Conservation (phyloP, 2,113 vertebrate genomes). For the Castor canadensis region DNA sequence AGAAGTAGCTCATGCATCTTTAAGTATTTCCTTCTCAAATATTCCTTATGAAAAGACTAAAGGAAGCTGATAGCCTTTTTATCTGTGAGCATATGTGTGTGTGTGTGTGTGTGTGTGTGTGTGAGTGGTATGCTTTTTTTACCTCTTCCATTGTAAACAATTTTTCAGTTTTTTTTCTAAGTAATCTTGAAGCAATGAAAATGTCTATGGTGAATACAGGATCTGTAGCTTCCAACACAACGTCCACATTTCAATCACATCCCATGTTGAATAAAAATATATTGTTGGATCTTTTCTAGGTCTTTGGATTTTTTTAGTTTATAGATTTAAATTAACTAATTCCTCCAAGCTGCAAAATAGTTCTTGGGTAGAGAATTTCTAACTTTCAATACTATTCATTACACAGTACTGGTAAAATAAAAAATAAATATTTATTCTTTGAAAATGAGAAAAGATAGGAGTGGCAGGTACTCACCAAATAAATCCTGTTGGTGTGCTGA, state of each 20-base stretch:
- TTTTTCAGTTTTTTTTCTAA: slow-evolving; percentile 5
- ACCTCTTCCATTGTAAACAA: neutral
- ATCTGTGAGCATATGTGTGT: neutral
- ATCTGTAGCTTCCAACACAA: neutral
- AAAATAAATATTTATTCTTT: neutral
- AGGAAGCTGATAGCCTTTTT: neutral
- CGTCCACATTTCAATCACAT: slow-evolving; percentile 7
- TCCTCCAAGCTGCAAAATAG: slow-evolving; percentile 6
- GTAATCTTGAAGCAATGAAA: slow-evolving; percentile 6
- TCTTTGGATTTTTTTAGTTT: neutral
- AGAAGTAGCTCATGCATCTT: slow-evolving; percentile 1
- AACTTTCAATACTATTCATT: slow-evolving; percentile 15
- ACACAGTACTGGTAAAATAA: neutral
- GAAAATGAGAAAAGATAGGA: slow-evolving; percentile 16
- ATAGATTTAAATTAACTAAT: slow-evolving; percentile 32
- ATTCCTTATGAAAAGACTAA: slow-evolving; percentile 2
- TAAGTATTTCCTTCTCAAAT: neutral
- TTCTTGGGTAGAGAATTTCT: slow-evolving; percentile 11
- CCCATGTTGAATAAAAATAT: neutral
- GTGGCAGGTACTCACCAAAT: neutral
- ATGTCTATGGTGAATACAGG: neutral
- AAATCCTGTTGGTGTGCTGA: neutral
- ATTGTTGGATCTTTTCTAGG: slow-evolving; percentile 1
- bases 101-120: neutral
- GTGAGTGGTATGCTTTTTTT: neutral